Evolutionary conservation across 2,797 vertebrate genomes (phyloP), one percentile per base, ranked within the genome.

Genomic region (Furcifer pardalis): DNA sequence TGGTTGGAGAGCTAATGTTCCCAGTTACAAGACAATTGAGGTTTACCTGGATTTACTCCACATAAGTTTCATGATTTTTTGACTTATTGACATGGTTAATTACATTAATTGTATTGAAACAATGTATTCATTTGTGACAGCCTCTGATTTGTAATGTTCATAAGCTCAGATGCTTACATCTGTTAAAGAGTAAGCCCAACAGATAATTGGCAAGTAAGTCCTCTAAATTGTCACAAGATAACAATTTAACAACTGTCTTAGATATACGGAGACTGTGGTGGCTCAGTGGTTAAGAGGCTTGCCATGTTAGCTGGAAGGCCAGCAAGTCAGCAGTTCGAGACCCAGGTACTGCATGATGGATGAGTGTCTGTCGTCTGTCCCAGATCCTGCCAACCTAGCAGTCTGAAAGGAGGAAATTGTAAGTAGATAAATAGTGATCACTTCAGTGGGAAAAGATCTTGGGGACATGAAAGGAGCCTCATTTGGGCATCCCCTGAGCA

Each of bases 21-120:
- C 56, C 77, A 60, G 68, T 19, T 68, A 9, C 27, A 52, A 69
- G 32, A 27, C 75, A 84, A 77, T 68, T 44, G 68, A 59, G 30
- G 13, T 44, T 59, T 77, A 77, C 25, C 77, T 77, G 62, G 49
- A 59, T 77, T 77, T 69, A 60, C 25, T 77, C 63, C 74, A 44
- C 27, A 69, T 69, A 59, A 69, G 7, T 52, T 7, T 32, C 25
- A 32, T 75, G 37, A 13, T 52, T 32, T 68, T 81, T 62, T 68
- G 30, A 35, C 32, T 81, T 52, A 37, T 75, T 75, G 71, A 68
- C 62, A 59, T 68, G 35, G 30, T 79, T 74, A 80, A 84, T 77
- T 84, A 69, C 59, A 37, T 35, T 42, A 80, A 84, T 77, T 84
- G 60, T 69, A 37, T 35, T 42, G 17, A 83, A 27, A 77, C 30